Evolutionary conservation across 2,888 invertebrate species (phyloP), one percentile per base, ranked within the genome.

Genomic region (Perithous albicinctus): DNA sequence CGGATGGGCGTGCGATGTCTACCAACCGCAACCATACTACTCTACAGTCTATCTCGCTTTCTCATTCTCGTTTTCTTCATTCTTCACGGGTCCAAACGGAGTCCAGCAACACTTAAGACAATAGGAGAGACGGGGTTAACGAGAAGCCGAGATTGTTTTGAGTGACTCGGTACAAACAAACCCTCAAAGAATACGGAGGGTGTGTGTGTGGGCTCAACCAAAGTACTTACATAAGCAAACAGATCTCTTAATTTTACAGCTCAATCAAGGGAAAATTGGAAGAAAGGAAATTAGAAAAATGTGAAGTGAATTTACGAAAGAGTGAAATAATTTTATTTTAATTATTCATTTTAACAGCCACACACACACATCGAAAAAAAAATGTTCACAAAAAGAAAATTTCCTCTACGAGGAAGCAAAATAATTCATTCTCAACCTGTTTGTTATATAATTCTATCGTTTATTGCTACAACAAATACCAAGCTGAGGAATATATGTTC

Each of bases 71-170:
- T 76, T 76, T 80, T 59, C 83, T 84, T 79, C 78, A 75, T 78
- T 78, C 78, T 61, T 80, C 56, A 63, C 67, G 26, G 32, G 78
- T 51, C 61, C 72, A 79, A n/a, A n/a, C 74, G 56, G 61, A 82
- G 77, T 80, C 79, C n/a, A n/a, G 77, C 78, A 83, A 72, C 82
- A 77, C 23, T 67, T 82, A 80, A 88, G 85, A 88, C 87, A 88
- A 88, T 87, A 80, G 23, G 8, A 74, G 8, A 74, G 74, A 48
- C 79, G 59, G 73, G 83, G 72, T 83, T 84, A 81, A 87, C 82
- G 80, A 86, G 82, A 85, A 79, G 61, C 78, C 84, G 80, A 83
- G 79, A 86, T 83, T 88, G 87, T 88, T 89, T 88, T 85, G 85
- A 85, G 75, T 75, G 63, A 84, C 83, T 78, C 66, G 78, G 77